A percentile compares a stretch with the other conserved stretches of the same genome.
Conservation (phyloP, 2,113 vertebrate species). For the Pelvicachromis taeniatus region DNA sequence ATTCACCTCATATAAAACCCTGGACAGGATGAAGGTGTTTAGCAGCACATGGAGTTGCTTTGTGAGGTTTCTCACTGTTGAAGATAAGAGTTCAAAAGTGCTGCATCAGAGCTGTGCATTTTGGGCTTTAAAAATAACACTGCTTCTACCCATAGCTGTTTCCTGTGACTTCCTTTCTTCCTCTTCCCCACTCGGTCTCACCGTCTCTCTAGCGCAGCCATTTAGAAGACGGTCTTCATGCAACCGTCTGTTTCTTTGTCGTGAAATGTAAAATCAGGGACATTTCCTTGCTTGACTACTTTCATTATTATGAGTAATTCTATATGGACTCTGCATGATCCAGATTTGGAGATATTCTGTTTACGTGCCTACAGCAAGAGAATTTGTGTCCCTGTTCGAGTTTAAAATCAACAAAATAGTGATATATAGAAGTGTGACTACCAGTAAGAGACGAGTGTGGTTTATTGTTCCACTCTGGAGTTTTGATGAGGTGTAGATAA, state of each 20-base stretch:
- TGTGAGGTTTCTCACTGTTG: background rate
- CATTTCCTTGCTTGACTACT: background rate
- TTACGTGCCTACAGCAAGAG: background rate
- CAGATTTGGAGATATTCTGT: background rate
- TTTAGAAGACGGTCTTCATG: background rate
- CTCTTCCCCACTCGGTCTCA: background rate
- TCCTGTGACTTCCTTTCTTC: background rate
- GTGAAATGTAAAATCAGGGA: background rate
- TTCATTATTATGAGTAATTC: background rate
- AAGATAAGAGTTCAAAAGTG: background rate
- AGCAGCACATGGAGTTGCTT: background rate
- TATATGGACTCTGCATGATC: background rate
- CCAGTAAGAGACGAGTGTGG: background rate
- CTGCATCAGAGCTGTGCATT: background rate
- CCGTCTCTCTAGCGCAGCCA: background rate
- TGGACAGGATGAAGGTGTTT: background rate
- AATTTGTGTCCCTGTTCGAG: background rate
- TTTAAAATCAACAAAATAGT: slow-evolving; percentile 5
- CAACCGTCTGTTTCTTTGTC: slow-evolving; percentile 11
- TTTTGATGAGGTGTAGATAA: background rate
- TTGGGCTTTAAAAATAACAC: background rate
- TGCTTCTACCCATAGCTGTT: background rate
- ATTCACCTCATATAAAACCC: background rate
- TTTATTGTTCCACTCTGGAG: background rate
- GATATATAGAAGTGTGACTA: background rate